phyloP scores from a whole-genome alignment of 2,797 vertebrate species.

The Syngnathus rostellatus region DNA sequence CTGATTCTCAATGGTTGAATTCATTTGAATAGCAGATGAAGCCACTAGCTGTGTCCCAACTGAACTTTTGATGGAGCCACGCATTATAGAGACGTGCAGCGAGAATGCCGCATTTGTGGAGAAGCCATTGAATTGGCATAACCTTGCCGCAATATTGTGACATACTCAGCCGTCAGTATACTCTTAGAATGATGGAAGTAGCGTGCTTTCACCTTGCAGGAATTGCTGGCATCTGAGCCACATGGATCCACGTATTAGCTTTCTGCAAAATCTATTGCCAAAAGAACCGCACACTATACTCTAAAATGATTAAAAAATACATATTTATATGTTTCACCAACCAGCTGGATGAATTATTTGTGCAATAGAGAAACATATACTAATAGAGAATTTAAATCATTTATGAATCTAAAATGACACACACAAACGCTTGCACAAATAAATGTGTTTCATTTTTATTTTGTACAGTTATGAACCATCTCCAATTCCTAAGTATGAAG shows the following conservation, averaged over 20 bases:
- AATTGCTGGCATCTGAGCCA: neutral
- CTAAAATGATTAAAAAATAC: neutral
- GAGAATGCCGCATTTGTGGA: neutral
- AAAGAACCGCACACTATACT: neutral
- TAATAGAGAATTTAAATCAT: too few relatives aligned
- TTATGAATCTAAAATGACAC: too few relatives aligned
- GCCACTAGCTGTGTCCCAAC: neutral
- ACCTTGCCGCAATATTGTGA: neutral
- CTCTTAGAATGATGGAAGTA: neutral
- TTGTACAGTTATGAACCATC: neutral
- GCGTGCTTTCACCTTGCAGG: neutral
- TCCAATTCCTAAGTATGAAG: neutral
- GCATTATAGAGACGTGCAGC: neutral
- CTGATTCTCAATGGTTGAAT: neutral
- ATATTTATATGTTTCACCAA: neutral
- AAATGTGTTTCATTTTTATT: neutral
- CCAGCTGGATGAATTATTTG: neutral
- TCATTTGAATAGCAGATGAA: neutral
- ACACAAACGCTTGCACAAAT: neutral
- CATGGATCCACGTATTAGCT: neutral
- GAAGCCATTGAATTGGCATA: too few relatives aligned
- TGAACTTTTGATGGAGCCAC: neutral
- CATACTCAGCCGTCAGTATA: neutral
- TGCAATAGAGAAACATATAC: too few relatives aligned
- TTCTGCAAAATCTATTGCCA: neutral